Percentiles rank a stretch among this genome's conserved stretches.
These are phyloP conservation scores for Lepus townsendii DNA, from an alignment of 2,797 vertebrate genomes.

Conservation along the genomic window DNA sequence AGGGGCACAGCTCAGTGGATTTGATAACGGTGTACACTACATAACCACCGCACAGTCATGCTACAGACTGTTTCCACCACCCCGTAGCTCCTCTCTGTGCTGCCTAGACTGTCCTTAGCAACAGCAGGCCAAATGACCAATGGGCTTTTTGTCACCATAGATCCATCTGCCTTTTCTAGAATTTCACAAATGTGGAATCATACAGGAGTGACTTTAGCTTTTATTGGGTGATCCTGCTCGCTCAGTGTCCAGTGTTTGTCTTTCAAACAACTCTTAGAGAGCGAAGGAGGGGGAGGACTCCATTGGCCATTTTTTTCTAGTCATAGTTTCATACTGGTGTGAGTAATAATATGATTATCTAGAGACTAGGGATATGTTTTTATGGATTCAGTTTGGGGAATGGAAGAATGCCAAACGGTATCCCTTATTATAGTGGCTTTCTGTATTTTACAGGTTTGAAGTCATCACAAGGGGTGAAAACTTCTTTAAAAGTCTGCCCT, in stretches of 20 bases:
- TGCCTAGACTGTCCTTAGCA: background rate
- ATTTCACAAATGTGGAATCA: background rate
- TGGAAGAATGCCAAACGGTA: background rate
- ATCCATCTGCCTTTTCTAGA: constrained; percentile 8
- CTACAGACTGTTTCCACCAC: background rate
- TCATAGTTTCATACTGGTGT: constrained; percentile 6
- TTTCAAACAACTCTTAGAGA: background rate
- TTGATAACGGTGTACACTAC: background rate
- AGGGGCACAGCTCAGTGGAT: background rate
- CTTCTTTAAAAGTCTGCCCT: background rate
- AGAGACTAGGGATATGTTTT: background rate
- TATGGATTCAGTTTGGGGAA: constrained; percentile 8
- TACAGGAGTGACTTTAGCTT: background rate
- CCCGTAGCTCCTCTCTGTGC: background rate
- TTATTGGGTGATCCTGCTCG: background rate
- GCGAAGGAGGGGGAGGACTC: background rate
- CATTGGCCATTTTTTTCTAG: background rate
- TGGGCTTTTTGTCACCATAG: background rate
- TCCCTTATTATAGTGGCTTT: background rate
- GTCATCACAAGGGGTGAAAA: background rate
- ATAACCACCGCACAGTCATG: background rate
- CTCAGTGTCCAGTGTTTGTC: background rate
- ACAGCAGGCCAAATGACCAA: background rate
- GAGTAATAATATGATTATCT: constrained; percentile 22
- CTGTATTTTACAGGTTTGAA: constrained; percentile 5